Evolutionary conservation across 2,888 invertebrate genomes (phyloP), one percentile per base, ranked within the genome.

Genomic region (Pristionchus exspectatus): DNA sequence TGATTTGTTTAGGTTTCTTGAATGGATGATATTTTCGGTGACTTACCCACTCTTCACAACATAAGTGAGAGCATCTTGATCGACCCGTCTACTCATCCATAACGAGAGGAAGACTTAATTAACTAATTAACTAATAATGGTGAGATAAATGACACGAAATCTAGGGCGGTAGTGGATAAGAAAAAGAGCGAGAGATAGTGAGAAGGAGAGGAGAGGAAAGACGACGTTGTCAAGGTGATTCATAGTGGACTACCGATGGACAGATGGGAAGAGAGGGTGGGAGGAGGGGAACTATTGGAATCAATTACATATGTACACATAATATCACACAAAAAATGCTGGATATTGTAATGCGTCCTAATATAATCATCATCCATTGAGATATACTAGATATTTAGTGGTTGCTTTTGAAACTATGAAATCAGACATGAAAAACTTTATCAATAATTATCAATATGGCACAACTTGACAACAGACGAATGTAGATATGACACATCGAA

Each of bases 61-160:
- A 33, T 54, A 81, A 50, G 81, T 81, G 44, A 81, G 27, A 14
- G 81, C 50, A 54, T 81, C 81, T 2, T 24, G 50, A 9, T 81
- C 81, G 50, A 81, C 54, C 21, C 81, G 18, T 27, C 27, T 81
- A 81, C 81, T 81, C 81, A 81, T 81, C 50, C 81, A 81, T 81
- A 50, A 44, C 81, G 38, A 24, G 44, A 81, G 0, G 21, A 24
- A 18, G 2, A 38, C 33, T 74, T 4, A 74, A 74, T 74, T 21
- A 3, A 21, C 10, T 38, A 14, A 38, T 74, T 74, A 63, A 24
- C 24, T n/a, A 63, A 24, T 63, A 21, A 74, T 38, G 16, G 30
- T 30, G 33, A 69, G 1, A 30, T 21, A 69, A n/a, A 66, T 9
- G 1, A 30, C 16, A 27, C 30, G 30, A 69, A 12, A 16, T 10